Evolutionary conservation across 2,888 invertebrate species (phyloP).

Genomic region (Creontiades dilutus): DNA sequence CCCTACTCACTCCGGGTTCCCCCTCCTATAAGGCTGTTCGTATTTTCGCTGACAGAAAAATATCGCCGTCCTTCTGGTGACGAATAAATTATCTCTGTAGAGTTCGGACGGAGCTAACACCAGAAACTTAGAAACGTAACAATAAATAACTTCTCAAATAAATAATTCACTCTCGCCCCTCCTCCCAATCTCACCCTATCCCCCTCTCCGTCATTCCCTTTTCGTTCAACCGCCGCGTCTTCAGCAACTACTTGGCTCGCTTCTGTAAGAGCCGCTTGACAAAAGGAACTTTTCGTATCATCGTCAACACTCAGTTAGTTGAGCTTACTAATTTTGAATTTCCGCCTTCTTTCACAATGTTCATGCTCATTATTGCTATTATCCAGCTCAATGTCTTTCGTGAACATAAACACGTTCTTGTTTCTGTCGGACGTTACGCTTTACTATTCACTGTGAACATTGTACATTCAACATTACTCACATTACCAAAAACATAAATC

Average conservation of each 20-base stretch:
- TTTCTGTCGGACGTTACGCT: too few relatives aligned
- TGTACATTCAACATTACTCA: too few relatives aligned
- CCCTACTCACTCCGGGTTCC: constrained; percentile 24
- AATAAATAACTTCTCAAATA: constrained; percentile 74
- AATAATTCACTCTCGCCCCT: constrained; percentile 72
- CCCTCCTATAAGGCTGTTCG: constrained; percentile 54
- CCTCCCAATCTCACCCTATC: neutral
- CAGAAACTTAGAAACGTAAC: constrained; percentile 73
- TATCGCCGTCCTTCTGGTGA: constrained; percentile 73
- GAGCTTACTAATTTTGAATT: constrained; percentile 21
- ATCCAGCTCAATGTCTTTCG: neutral
- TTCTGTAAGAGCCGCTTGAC: constrained; percentile 23
- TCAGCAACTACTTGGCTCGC: constrained; percentile 23
- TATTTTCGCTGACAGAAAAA: constrained; percentile 74
- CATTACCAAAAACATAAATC: too few relatives aligned
- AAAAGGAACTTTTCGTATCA: constrained; percentile 31
- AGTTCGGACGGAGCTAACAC: constrained; percentile 70
- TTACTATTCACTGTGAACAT: too few relatives aligned
- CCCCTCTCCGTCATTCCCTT: neutral
- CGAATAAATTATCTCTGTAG: constrained; percentile 73
- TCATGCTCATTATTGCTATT: neutral
- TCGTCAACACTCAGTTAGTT: constrained; percentile 3
- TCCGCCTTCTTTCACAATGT: neutral
- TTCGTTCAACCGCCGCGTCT: constrained; percentile 26
- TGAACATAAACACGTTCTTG: too few relatives aligned